A percentile compares a stretch with the other conserved stretches of the same genome.
Conservation (phyloP, 1,140 invertebrate genomes). For the Lepidurus couesii region DNA sequence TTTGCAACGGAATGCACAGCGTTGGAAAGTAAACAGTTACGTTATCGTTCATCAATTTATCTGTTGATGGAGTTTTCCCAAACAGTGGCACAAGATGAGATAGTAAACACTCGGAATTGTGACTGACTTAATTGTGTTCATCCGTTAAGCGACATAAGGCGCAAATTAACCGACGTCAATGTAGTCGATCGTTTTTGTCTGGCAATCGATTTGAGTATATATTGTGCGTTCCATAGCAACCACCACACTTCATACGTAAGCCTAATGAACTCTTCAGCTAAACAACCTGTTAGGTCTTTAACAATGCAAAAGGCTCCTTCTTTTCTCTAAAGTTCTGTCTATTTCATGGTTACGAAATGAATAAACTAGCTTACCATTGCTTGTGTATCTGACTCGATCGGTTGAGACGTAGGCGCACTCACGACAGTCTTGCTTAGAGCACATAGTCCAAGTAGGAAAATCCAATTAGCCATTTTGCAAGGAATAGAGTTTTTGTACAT, state of each 20-base stretch:
- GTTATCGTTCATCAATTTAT: not conserved
- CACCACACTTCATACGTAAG: not conserved
- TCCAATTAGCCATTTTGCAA: slow-evolving; percentile 1
- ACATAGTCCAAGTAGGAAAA: slow-evolving; percentile 10
- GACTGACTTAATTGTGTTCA: no score
- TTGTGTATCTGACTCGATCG: not conserved
- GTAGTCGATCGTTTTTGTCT: not conserved
- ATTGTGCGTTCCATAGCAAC: not conserved
- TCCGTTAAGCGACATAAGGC: not conserved
- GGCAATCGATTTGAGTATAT: not conserved
- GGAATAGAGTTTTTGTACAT: slow-evolving; percentile 4
- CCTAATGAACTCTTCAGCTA: no score
- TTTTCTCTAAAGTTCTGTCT: no score
- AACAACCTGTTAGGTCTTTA: no score
- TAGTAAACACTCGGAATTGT: no score
- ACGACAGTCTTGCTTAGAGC: not conserved
- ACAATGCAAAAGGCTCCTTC: no score
- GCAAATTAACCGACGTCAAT: not conserved
- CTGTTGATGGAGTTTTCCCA: slow-evolving; percentile 2
- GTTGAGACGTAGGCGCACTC: not conserved
- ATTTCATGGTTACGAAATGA: not conserved
- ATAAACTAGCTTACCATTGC: not conserved
- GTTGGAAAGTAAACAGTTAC: not conserved
- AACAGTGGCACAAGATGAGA: not conserved
- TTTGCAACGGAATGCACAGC: not conserved